Evolutionary conservation across 1,140 invertebrate species (phyloP), one percentile per base, ranked within the genome.

Genomic region (Zaprionus africanus): DNA sequence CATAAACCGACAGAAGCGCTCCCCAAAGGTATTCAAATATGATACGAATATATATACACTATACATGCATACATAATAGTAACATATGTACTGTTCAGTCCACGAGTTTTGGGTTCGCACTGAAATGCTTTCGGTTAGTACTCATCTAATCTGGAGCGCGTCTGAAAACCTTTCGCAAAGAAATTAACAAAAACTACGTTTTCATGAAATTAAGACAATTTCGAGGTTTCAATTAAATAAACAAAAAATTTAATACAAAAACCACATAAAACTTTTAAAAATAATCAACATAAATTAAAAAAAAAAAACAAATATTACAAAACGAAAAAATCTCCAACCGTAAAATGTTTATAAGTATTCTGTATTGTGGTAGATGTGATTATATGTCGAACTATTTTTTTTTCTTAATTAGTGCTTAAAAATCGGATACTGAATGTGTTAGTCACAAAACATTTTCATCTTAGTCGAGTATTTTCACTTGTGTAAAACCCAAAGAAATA

Each of bases 191-290:
- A 71, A 66, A 76, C 71, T 76, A 82, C 74, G 78, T 85, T 90
- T 88, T 88, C 85, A 88, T 84, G 76, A 88, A 88, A 90, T 79
- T 84, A 88, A 79, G 84, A 88, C 84, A 88, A 88, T 88, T 88
- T 90, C 85, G 73, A 88, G 84, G 84, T 88, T 88, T 88, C 84
- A 88, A 76, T 78, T 88, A 79, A 86, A 87, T 69, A 74, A 81
- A 60, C 43, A 41, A 31, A 59, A 60, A 31, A 68, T 43, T 43
- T 43, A 43, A 17, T 43, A 75, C 51, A 46, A 53, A 56, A 72
- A 73, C 41, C n/a, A 17, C n/a, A 46, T 19, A 76, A 67, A 24
- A 22, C 26, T 70, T 70, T 53, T 54, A 71, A n/a, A 67, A 54
- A 36, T 61, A 76, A 65, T 24, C 34, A 70, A 76, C 58, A 64